Base-by-base conservation (phyloP, 1,140 invertebrate species). In the Bombus confusus region DNA sequence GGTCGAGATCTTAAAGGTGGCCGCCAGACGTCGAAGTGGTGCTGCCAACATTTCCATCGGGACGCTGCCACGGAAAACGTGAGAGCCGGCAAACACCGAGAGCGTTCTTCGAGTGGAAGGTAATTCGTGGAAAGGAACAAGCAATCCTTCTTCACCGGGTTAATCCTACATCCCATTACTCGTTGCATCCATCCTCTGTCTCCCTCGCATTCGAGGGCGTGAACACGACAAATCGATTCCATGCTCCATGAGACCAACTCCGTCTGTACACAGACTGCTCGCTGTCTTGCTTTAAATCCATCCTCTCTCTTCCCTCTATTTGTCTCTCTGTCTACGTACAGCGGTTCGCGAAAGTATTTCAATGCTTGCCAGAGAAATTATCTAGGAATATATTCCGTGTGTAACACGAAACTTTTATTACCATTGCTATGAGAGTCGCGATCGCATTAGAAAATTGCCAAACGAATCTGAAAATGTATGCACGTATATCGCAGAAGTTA, bases 201-300 rank as follows among this genome's bases (percentile, higher is more conserved):
- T 74, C 43, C 6, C 69, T 74, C 9, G 39, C 28, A 25, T 75
- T 77, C 62, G 34, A 41, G 72, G 81, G 81, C 81, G 81, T 77
- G 74, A 83, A 83, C 74, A 83, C 81, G 73, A 83, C 73, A 83
- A 83, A 83, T 83, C 81, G 81, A 83, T 83, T 83, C 73, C 12
- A 66, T 74, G 81, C 41, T 68, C 62, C 25, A 34, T 10, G 25
- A 73, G 39, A 81, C 34, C 71, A 41, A 47, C 43, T 69, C 43
- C 62, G n/a, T 31, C 47, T 59, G n/a, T 82, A 64, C 41, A 82
- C 41, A 74, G 80, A 64, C 71, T 10, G n/a, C 34, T 81, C 25
- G 22, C n/a, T 18, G 37, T 41, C 47, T 59, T 34, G 5, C 79
- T 72, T 47, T 12, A 47, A 66, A 43, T 77, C 62, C 31, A 6